Base-by-base conservation (phyloP, 2,797 vertebrate genomes). In the Epinephelus malabaricus region DNA sequence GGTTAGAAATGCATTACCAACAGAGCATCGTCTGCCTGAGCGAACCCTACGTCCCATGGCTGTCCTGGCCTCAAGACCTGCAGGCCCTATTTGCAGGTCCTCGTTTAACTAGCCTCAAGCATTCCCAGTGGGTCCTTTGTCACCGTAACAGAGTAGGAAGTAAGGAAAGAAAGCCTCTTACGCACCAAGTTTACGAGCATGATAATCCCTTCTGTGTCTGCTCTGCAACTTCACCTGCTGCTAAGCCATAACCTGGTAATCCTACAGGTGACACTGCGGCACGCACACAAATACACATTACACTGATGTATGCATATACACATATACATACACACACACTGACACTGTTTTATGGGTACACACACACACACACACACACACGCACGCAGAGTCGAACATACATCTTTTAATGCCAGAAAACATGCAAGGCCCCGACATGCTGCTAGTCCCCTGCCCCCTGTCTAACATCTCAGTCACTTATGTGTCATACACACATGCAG, bases 191-290 rank as follows among this genome's bases (percentile, higher is more conserved):
- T 83, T 90, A 70, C 71, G 53, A 83, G 69, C 86, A 73, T 45
- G 59, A 47, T 96, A 95, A 96, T 96, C 95, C 92, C 81, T 68
- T 84, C 77, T 89, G 85, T 95, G 95, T 95, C 93, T 89, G 92
- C 91, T 94, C 93, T 91, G 95, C 95, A 96, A 94, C 89, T 95
- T 95, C 90, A 91, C 92, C 92, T 91, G 79, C 83, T 79, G 79
- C 89, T 96, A 94, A 96, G 88, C 94, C 91, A 86, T 79, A 91
- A 83, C 69, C 78, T 67, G 81, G 70, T 95, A 94, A 95, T 95
- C 94, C 92, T 69, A 71, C 87, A 93, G 87, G 86, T 89, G 85
- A 79, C 75, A 87, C 49, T 50, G 54, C 79, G 76, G 59, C 83
- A 68, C 65, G 4, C 83, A 54, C 72, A 74, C 76, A 68, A 51